Conservation (phyloP, 2,888 invertebrate genomes). For the Panopea generosa region DNA sequence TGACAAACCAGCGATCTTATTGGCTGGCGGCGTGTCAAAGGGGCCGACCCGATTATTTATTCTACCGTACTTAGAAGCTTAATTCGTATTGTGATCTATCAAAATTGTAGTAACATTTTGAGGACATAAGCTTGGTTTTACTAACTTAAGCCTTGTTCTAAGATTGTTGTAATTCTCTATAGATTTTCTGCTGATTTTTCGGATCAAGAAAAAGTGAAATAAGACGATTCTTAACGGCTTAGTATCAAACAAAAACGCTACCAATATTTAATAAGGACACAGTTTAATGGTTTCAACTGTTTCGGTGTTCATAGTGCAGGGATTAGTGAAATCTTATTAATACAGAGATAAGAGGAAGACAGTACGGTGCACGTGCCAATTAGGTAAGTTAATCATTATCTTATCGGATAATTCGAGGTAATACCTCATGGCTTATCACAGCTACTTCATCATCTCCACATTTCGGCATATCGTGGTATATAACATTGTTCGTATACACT, state of each 20-base stretch:
- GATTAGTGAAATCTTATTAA: conserved; percentile 59
- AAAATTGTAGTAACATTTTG: conserved; percentile 69
- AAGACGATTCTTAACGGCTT: conserved; percentile 50
- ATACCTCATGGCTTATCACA: too few relatives aligned
- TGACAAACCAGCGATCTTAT: conserved; percentile 25
- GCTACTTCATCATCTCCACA: too few relatives aligned
- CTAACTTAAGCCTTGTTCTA: conserved; percentile 66
- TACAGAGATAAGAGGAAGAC: conserved; percentile 27
- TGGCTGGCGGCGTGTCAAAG: conserved; percentile 52
- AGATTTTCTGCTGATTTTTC: conserved; percentile 59
- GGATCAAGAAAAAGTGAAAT: conserved; percentile 41
- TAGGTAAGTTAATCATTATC: conserved; percentile 14
- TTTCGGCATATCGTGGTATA: too few relatives aligned
- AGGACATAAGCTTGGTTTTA: conserved; percentile 71
- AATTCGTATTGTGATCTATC: conserved; percentile 67
- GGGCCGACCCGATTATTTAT: conserved; percentile 60
- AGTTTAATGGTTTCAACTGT: conserved; percentile 59
- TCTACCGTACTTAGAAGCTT: conserved; percentile 60
- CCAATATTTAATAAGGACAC: conserved; percentile 57
- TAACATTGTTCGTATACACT: too few relatives aligned
- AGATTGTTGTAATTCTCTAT: conserved; percentile 59
- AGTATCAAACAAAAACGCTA: conserved; percentile 62
- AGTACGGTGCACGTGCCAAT: conserved; percentile 23
- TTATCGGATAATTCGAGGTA: too few relatives aligned
- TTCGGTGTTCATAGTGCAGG: conserved; percentile 41